Percentiles rank a stretch among this genome's conserved stretches.
Conservation (phyloP, 2,113 vertebrate species). For the Myrmophylax atrothorax region DNA sequence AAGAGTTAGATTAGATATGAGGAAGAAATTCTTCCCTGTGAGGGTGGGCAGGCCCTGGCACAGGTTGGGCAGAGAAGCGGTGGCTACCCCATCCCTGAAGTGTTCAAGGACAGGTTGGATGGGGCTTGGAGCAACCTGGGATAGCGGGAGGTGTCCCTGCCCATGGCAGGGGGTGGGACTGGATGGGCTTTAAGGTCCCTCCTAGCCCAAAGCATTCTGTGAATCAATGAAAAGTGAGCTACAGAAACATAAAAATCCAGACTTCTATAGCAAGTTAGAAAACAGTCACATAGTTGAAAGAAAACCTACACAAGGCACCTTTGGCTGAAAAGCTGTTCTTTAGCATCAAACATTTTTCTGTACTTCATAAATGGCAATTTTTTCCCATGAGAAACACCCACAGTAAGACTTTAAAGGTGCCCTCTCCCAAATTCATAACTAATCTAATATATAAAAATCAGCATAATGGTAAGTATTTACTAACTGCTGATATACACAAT, state of each 20-base stretch:
- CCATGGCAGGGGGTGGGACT: neutral
- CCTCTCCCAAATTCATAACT: neutral
- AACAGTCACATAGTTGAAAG: neutral
- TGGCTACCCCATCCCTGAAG: neutral
- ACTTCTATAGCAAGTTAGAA: neutral
- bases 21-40: neutral
- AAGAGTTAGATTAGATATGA: neutral
- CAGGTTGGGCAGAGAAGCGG: neutral
- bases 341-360: neutral
- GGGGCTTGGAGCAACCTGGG: neutral
- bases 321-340: neutral
- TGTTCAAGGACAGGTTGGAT: fast-evolving
- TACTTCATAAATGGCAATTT: neutral
- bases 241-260: neutral
- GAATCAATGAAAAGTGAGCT: neutral
- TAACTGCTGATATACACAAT: neutral
- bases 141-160: neutral
- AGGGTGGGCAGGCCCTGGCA: neutral
- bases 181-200: neutral
- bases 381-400: neutral
- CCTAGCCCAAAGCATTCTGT: neutral
- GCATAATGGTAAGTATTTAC: neutral
- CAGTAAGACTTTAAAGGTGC: neutral
- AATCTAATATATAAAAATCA: neutral
- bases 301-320: neutral